Evolutionary conservation across 2,113 vertebrate species (phyloP), one percentile per base, ranked within the genome.

Genomic region (Cyphomyrus discorhynchus): DNA sequence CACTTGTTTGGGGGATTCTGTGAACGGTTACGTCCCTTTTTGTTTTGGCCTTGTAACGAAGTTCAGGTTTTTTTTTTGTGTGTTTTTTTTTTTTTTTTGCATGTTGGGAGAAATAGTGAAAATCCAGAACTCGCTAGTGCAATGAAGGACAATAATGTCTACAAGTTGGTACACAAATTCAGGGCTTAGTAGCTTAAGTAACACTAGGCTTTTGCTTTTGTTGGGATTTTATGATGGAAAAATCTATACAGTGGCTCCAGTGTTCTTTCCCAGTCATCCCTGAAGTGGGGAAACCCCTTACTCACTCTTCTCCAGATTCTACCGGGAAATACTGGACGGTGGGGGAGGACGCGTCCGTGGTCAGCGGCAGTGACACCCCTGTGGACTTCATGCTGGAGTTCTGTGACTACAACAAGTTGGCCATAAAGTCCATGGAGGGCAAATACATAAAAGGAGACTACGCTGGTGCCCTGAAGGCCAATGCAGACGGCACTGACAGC

Each of bases 401-500:
- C 95, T 98, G 97, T 58, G 98, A 99, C 92, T 97, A 97, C 91
- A 98, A 98, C 95, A 98, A 98, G 94, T 96, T 99, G 96, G 98
- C 97, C 70, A 97, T 99, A 93, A 96, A 97, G 82, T 96, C 95
- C 53, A 84, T 91, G 21, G 97, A 97, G 0, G 97, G 97, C 87
- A 97, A 96, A 92, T 99, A 99, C 94, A 97, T 99, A 89, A 99
- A 97, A 93, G 98, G 98, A 0, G 98, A 99, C 95, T 97, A 99
- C 0, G 97, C 98, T 0, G 98, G 98, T 2, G 98, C 98, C 91
- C 96, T 99, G 13, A 99, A 98, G 95, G 98, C 98, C 88, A 97
- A 94, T 0, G 96, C 95, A 0, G 97, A 98, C 91, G 56, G 96
- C 91, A 94, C 97, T 0, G 97, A 98, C 27, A 95, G 95, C 52